Percentiles rank a stretch among this genome's conserved stretches.
phyloP scores from a whole-genome alignment of 30 jellyfish, hydroid and myxozoan species.

The Aurelia aurita region DNA sequence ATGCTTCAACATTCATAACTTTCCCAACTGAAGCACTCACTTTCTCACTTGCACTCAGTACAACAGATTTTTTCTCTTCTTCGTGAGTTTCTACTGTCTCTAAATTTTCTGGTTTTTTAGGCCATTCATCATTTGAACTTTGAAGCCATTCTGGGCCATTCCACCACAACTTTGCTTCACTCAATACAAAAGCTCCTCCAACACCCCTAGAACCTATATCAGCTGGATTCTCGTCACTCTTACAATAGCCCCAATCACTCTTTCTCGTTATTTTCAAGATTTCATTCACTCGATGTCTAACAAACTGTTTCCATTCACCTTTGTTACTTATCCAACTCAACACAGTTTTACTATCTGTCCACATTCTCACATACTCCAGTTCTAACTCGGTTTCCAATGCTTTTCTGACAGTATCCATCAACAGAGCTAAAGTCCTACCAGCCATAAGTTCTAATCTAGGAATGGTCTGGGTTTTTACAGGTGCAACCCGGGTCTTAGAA shows the following conservation, averaged over 20 bases:
- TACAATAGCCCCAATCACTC: conserved; percentile 8
- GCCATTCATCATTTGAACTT: conserved; percentile 39
- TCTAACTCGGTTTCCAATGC: background rate
- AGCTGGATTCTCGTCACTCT: conserved; percentile 18
- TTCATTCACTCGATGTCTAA: conserved; percentile 20
- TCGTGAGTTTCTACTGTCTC: background rate
- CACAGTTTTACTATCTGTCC: conserved; percentile 17
- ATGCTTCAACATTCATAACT: conserved; percentile 1
- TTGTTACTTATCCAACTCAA: conserved; percentile 19
- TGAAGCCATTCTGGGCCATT: conserved; percentile 40
- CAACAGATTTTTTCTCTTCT: conserved; percentile 10
- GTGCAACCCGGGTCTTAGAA: conserved; percentile 13
- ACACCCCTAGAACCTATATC: conserved; percentile 23
- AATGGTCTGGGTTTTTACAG: conserved; percentile 13
- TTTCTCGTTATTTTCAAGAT: conserved; percentile 3
- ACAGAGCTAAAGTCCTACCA: background rate
- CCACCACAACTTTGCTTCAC: conserved; percentile 44
- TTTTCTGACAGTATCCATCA: background rate
- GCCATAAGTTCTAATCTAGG: conserved; percentile 16
- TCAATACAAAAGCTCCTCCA: conserved; percentile 5
- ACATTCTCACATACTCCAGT: background rate
- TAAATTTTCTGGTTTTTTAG: conserved; percentile 31
- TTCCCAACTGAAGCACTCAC: background rate
- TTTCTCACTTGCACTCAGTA: background rate
- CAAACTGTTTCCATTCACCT: conserved; percentile 23